phyloP scores from a whole-genome alignment of 1,140 invertebrate species.

The Dermatophagoides farinae region DNA sequence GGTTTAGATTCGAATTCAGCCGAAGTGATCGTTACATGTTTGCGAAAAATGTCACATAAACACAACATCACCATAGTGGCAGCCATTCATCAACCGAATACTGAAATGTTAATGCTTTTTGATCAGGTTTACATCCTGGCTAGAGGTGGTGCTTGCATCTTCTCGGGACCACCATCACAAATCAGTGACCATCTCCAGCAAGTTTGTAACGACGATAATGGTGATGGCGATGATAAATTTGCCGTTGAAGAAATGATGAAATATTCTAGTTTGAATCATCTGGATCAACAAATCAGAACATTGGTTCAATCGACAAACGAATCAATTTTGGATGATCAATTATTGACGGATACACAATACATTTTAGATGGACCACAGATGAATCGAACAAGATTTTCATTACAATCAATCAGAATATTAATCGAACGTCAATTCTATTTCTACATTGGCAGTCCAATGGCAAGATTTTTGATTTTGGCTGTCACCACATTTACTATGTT shows the following conservation, averaged over 20 bases:
- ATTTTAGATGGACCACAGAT: conserved; percentile 3
- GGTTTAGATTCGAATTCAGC: not conserved
- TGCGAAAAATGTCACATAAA: not conserved
- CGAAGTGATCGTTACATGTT: not conserved
- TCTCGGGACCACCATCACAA: not conserved
- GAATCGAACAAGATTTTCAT: too few relatives aligned
- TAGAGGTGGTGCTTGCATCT: conserved; percentile 7
- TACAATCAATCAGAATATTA: too few relatives aligned
- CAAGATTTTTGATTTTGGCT: too few relatives aligned
- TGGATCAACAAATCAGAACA: not conserved
- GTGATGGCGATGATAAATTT: not conserved
- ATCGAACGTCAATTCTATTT: too few relatives aligned
- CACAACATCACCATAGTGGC: not conserved
- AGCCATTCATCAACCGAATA: not conserved
- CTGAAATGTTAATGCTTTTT: not conserved
- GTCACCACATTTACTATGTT: too few relatives aligned
- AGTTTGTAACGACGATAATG: not conserved
- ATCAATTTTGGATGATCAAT: not conserved
- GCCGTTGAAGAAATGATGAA: not conserved
- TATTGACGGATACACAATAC: not conserved
- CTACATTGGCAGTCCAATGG: too few relatives aligned
- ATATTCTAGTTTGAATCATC: not conserved
- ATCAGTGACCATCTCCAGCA: not conserved
- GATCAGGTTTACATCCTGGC: conserved; percentile 4
- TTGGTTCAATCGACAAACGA: not conserved